phyloP scores from a whole-genome alignment of 1,140 invertebrate species.

The Drosophila sulfurigaster region DNA sequence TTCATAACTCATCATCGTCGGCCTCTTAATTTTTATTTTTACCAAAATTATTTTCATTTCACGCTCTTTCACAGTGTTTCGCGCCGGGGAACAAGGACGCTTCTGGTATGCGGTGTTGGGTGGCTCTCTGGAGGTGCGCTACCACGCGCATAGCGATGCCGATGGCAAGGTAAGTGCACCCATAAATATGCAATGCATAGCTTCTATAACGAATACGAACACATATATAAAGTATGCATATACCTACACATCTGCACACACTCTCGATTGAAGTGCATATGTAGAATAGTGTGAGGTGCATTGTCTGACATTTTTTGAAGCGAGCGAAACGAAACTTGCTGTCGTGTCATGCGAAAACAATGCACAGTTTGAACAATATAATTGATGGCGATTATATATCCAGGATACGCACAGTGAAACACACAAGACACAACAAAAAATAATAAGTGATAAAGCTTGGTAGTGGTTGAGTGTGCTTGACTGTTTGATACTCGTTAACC shows the following conservation, averaged over 20 bases:
- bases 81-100: conserved; percentile 91
- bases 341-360: conserved; percentile 49
- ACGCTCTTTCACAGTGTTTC: conserved; percentile 87
- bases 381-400: conserved; percentile 71
- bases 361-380: conserved; percentile 64
- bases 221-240: background rate
- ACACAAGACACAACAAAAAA: too few relatives aligned
- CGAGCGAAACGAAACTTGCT: conserved; percentile 16
- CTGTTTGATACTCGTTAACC: too few relatives aligned
- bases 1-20: background rate
- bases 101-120: conserved; percentile 92
- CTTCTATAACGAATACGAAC: background rate
- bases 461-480: too few relatives aligned
- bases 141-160: conserved; percentile 86
- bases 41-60: conserved; percentile 61
- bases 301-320: conserved; percentile 20
- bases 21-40: conserved; percentile 2
- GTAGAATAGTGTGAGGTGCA: conserved; percentile 15
- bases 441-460: too few relatives aligned
- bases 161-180: conserved; percentile 86
- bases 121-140: conserved; percentile 89
- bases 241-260: too few relatives aligned
- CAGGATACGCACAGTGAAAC: background rate
- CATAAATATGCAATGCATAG: conserved; percentile 38
- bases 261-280: background rate